Base-by-base conservation (phyloP, 2,888 invertebrate genomes). In the Lapara coniferarum region DNA sequence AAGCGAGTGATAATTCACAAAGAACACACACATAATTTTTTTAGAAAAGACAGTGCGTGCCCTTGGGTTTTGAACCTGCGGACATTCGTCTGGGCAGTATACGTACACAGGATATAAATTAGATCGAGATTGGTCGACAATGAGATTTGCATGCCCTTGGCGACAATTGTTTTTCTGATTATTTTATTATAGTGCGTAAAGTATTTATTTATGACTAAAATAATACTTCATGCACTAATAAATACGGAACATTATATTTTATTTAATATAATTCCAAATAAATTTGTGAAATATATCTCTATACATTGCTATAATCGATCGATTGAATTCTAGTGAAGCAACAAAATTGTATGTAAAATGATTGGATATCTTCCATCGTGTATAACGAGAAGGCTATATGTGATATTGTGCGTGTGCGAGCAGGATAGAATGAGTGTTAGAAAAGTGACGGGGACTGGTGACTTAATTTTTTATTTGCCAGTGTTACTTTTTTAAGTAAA, bases 331-430 rank as follows among this genome's bases (percentile, higher is more conserved):
- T 59, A 59, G 59, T 59, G 44, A 19, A n/a, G n/a, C 16, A 16
- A 49, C 19, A 19, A 49, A 49, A 63, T 49, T 63, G 19, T 63
- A 10, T 63, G 63, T 63, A 19, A 46, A 63, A 46, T n/a, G 44
- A 16, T 63, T 55, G 19, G 55, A 59, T 59, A 59, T 59, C 46
- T 63, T 63, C 63, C 63, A 63, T 19, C 12, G 73, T 73, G 78
- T 79, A 77, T 79, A 80, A 78, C 79, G 74, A 79, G 77, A 79
- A 72, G 82, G 81, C 80, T 81, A 79, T 76, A 77, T 86, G 85
- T 85, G 85, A 86, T 86, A 85, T 79, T 78, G 76, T 78, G 37
- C 52, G 81, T 72, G 73, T 75, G 67, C 70, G 67, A 66, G 70
- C 67, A 69, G 69, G 71, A 63, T 44, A 25, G 44, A 68, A 66